Percentiles rank a stretch among this genome's conserved stretches.
These are phyloP conservation scores for Periophthalmus magnuspinnatus DNA, from an alignment of 2,797 vertebrate genomes.

Conservation along the genomic window DNA sequence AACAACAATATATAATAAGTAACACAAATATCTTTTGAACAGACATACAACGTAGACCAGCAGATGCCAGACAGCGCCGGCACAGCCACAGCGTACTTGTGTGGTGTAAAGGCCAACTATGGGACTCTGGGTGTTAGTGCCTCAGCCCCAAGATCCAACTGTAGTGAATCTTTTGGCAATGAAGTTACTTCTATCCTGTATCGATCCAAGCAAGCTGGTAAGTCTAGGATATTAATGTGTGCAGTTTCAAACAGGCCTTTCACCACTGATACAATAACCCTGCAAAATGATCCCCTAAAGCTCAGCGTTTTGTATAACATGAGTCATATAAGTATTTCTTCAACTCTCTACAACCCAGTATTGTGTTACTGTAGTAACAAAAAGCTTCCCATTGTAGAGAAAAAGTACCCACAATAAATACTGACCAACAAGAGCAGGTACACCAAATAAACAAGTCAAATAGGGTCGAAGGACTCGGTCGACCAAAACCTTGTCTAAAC, in stretches of 20 bases:
- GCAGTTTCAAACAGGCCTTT: neutral
- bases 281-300: neutral
- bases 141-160: slow-evolving; percentile 54
- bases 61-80: slow-evolving; percentile 84
- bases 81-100: slow-evolving; percentile 80
- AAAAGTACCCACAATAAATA: too few relatives aligned
- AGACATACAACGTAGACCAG: slow-evolving; percentile 83
- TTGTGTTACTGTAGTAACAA: too few relatives aligned
- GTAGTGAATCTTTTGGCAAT: slow-evolving; percentile 62
- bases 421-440: too few relatives aligned
- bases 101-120: slow-evolving; percentile 82
- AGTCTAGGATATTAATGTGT: neutral
- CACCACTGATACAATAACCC: too few relatives aligned
- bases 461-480: too few relatives aligned
- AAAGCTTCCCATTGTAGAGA: too few relatives aligned
- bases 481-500: too few relatives aligned
- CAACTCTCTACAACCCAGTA: too few relatives aligned
- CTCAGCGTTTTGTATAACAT: too few relatives aligned
- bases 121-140: slow-evolving; percentile 80
- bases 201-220: slow-evolving; percentile 76
- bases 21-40: slow-evolving; percentile 18
- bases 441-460: too few relatives aligned
- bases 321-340: too few relatives aligned
- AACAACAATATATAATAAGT: neutral
- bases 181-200: slow-evolving; percentile 77